Evolutionary conservation across 2,888 invertebrate genomes (phyloP), one percentile per base, ranked within the genome.

Genomic region (Mechanitis messenoides): DNA sequence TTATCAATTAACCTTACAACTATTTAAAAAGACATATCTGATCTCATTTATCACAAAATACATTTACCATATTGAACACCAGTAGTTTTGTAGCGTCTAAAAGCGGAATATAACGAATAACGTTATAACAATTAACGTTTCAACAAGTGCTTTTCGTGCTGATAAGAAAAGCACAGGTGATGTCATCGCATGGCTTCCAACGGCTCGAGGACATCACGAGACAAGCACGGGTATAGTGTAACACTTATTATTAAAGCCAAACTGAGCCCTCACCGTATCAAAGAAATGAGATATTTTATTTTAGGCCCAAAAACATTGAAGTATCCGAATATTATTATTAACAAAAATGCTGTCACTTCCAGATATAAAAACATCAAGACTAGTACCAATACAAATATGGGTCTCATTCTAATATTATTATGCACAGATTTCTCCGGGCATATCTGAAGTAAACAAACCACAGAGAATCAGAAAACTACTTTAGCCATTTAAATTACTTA

Each of bases 11-110:
- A 79, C 73, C 77, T 78, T 79, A 80, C 69, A 72, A 66, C 71
- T 69, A 71, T 64, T 65, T 69, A 72, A 72, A 78, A 79, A 78
- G 79, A 82, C 83, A 78, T 80, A 78, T 78, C 71, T 79, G 78
- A 70, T 72, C 66, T 67, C 57, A 66, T 62, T 66, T 70, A 69
- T 69, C 70, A 69, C 70, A 68, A 68, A 67, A 68, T 67, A 70
- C 65, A 68, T 68, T 68, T 67, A 68, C 61, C 62, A 66, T 63
- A 63, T 63, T 70, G 70, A 70, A 70, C 69, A 70, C 70, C 67
- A 64, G 68, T 66, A 64, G 64, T 63, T 61, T 67, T 67, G 62
- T 68, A 66, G 69, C 69, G 67, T 69, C 69, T 71, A 68, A 70
- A 68, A 66, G 68, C 67, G 59, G 64, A 58, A 62, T 65, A 38